phyloP scores from a whole-genome alignment of 1,140 invertebrate genomes.

The Drosophila azteca region DNA sequence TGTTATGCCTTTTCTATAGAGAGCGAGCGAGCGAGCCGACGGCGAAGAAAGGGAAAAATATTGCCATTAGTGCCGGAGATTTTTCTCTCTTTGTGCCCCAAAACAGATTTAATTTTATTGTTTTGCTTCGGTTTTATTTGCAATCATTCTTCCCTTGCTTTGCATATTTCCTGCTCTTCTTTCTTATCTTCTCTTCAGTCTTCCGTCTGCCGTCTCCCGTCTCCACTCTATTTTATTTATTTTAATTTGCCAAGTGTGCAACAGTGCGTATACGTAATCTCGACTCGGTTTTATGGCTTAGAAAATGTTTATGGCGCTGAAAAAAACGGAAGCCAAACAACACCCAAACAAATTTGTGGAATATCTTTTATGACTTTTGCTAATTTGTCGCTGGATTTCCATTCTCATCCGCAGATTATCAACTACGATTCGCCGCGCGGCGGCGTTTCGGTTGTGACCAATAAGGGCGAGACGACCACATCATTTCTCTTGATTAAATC shows the following conservation, averaged over 20 bases:
- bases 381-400: conserved; percentile 15
- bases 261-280: conserved; percentile 80
- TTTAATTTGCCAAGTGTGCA: conserved; percentile 72
- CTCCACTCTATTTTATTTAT: conserved; percentile 33
- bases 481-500: conserved; percentile 91
- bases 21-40: neutral
- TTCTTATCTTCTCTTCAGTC: conserved; percentile 14
- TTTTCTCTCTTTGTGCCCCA: conserved; percentile 15
- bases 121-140: conserved; percentile 69
- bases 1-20: conserved; percentile 75
- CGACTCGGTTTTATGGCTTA: conserved; percentile 68
- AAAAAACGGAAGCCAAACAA: neutral
- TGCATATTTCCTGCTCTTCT: conserved; percentile 40
- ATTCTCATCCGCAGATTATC: conserved; percentile 88
- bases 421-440: conserved; percentile 95
- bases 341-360: conserved; percentile 31
- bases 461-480: conserved; percentile 90
- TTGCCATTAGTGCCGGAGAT: conserved; percentile 64
- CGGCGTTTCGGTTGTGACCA: conserved; percentile 90
- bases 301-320: conserved; percentile 64
- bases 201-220: too few relatives aligned
- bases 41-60: conserved; percentile 32
- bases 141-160: conserved; percentile 59
- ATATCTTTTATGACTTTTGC: conserved; percentile 59
- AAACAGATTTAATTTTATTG: conserved; percentile 82